Conservation (phyloP, 2,888 invertebrate genomes). For the Pammene aurita region DNA sequence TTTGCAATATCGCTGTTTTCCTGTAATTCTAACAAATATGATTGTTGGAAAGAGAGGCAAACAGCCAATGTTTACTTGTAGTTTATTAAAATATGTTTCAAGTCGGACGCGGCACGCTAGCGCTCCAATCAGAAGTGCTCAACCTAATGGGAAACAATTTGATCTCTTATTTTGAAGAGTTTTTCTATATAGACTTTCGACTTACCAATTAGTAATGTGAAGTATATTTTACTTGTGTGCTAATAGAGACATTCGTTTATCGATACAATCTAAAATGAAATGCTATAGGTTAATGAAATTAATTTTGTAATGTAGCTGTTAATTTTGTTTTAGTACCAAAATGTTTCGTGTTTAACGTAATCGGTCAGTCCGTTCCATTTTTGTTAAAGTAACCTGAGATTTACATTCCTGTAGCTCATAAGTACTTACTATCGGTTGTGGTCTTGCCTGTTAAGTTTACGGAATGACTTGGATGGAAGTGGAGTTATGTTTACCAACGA, state of each 20-base stretch:
- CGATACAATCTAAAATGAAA: conserved; percentile 28
- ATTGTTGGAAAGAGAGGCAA: too few species aligned
- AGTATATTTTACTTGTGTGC: conserved; percentile 36
- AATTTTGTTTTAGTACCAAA: conserved; percentile 53
- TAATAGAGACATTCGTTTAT: conserved; percentile 29
- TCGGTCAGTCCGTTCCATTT: conserved; percentile 66
- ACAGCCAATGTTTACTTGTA: too few species aligned
- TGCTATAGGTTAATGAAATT: conserved; percentile 39
- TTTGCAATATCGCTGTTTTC: too few species aligned
- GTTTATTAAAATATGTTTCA: not conserved
- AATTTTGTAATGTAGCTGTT: conserved; percentile 53
- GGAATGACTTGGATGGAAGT: conserved; percentile 78
- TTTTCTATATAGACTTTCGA: conserved; percentile 45
- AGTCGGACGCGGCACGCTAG: not conserved
- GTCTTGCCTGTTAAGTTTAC: conserved; percentile 84
- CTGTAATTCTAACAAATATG: too few species aligned
- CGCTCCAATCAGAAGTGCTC: conserved; percentile 49
- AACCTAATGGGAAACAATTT: conserved; percentile 50
- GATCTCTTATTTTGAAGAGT: conserved; percentile 43
- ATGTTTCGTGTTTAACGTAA: conserved; percentile 55
- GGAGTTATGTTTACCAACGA: conserved; percentile 83
- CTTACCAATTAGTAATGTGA: conserved; percentile 30
- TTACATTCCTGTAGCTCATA: conserved; percentile 81
- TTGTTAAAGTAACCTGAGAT: conserved; percentile 59
- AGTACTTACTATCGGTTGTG: conserved; percentile 85